Conservation (phyloP, 2,113 vertebrate species). For the Labeo rohita region DNA sequence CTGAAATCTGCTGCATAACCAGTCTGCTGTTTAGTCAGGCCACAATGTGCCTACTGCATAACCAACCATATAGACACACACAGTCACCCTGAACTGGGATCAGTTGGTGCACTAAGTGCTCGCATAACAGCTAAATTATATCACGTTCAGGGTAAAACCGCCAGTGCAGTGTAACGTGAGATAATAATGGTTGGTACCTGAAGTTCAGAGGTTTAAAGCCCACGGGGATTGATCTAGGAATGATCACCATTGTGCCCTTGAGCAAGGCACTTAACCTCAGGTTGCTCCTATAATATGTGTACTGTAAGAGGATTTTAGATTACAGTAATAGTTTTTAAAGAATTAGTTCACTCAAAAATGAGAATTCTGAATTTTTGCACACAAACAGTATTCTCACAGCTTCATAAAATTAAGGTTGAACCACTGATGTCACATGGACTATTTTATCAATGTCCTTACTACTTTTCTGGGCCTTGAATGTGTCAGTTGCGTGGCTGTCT, state of each 20-base stretch:
- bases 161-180: background rate
- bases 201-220: background rate
- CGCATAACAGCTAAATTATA: slow-evolving; percentile 26
- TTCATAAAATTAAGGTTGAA: too few relatives aligned
- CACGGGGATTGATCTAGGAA: background rate
- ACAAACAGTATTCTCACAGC: too few relatives aligned
- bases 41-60: slow-evolving; percentile 30
- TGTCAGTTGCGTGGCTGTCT: too few relatives aligned
- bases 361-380: too few relatives aligned
- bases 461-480: too few relatives aligned
- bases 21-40: slow-evolving; percentile 44
- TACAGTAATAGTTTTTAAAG: background rate
- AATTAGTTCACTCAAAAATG: too few relatives aligned
- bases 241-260: background rate
- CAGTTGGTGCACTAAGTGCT: slow-evolving; percentile 42
- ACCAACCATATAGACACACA: slow-evolving; percentile 28
- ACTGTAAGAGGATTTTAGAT: background rate
- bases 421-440: too few relatives aligned
- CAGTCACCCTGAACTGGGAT: slow-evolving; percentile 15
- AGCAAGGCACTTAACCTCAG: background rate
- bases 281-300: background rate
- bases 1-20: slow-evolving; percentile 56
- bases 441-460: too few relatives aligned
- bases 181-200: background rate
- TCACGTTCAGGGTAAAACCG: slow-evolving; percentile 13